These are phyloP conservation scores for Diprion similis DNA, from an alignment of 1,140 invertebrate species.

Conservation along the genomic window DNA sequence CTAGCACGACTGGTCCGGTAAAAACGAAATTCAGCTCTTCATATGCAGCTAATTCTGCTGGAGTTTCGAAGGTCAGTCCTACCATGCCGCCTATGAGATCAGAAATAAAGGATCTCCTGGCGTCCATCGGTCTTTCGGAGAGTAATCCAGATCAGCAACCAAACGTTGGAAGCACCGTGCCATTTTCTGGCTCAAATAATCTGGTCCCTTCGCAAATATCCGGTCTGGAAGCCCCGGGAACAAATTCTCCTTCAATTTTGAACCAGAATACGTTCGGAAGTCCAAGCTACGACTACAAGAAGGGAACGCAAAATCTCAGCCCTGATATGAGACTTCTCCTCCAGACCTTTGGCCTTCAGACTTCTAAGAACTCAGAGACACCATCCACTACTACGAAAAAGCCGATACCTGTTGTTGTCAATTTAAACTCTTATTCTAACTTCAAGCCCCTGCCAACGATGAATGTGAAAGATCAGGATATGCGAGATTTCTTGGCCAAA, in stretches of 20 bases:
- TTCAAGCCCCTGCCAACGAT: constrained; percentile 67
- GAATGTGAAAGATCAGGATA: constrained; percentile 57
- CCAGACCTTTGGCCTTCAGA: constrained; percentile 52
- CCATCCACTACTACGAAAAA: constrained; percentile 34
- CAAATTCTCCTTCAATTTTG: constrained; percentile 29
- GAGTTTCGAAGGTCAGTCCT: constrained; percentile 28
- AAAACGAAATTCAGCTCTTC: constrained; percentile 32
- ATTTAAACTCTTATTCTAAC: constrained; percentile 60
- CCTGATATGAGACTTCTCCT: constrained; percentile 54
- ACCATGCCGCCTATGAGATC: constrained; percentile 47
- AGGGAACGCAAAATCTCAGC: constrained; percentile 50
- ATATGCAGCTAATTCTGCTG: constrained; percentile 20
- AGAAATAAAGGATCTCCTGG: constrained; percentile 55
- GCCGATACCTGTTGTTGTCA: constrained; percentile 29
- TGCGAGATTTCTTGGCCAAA: constrained; percentile 64
- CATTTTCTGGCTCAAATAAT: constrained; percentile 29
- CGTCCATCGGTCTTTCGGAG: constrained; percentile 50
- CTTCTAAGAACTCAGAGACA: constrained; percentile 27
- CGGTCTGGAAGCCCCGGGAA: constrained; percentile 23
- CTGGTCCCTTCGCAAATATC: constrained; percentile 24
- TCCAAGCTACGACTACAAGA: constrained; percentile 36
- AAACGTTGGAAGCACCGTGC: constrained; percentile 12
- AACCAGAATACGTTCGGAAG: constrained; percentile 46
- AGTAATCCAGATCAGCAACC: background rate
- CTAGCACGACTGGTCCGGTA: background rate